Conservation (phyloP, 2,797 vertebrate genomes). For the Natrix natrix region DNA sequence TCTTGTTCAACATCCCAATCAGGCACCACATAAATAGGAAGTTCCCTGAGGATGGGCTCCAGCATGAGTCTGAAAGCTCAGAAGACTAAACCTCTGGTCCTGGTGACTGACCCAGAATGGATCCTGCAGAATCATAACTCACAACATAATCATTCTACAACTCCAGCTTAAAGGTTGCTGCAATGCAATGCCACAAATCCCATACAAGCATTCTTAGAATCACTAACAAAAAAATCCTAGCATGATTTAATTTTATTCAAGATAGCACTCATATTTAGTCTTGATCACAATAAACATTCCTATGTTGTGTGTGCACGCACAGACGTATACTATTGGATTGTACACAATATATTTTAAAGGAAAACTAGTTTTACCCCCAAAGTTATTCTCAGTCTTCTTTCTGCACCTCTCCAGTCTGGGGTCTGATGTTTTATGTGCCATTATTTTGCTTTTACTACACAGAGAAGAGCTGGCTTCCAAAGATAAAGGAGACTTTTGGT, state of each 20-base stretch:
- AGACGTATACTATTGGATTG: conserved; percentile 53
- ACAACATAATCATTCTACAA: neutral
- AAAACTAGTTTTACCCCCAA: conserved; percentile 60
- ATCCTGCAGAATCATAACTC: neutral
- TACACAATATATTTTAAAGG: conserved; percentile 22
- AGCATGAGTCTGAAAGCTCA: neutral
- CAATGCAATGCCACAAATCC: neutral
- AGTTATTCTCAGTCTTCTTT: conserved; percentile 71
- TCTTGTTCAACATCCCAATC: neutral
- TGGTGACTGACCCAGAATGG: neutral
- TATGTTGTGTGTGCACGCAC: conserved; percentile 25
- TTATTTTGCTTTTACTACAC: conserved; percentile 88
- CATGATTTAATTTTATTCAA: neutral
- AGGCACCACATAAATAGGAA: neutral
- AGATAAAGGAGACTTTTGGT: conserved; percentile 96
- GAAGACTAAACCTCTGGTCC: neutral
- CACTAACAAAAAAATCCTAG: neutral
- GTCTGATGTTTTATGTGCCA: conserved; percentile 84
- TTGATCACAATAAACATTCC: conserved; percentile 32
- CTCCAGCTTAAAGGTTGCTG: neutral
- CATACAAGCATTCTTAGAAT: neutral
- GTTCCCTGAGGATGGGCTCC: neutral
- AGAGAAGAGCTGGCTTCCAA: conserved; percentile 87
- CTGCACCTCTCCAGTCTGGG: conserved; percentile 66
- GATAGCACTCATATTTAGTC: neutral